Evolutionary conservation across 2,113 vertebrate species (phyloP).

Genomic region (Spermophilus dauricus): DNA sequence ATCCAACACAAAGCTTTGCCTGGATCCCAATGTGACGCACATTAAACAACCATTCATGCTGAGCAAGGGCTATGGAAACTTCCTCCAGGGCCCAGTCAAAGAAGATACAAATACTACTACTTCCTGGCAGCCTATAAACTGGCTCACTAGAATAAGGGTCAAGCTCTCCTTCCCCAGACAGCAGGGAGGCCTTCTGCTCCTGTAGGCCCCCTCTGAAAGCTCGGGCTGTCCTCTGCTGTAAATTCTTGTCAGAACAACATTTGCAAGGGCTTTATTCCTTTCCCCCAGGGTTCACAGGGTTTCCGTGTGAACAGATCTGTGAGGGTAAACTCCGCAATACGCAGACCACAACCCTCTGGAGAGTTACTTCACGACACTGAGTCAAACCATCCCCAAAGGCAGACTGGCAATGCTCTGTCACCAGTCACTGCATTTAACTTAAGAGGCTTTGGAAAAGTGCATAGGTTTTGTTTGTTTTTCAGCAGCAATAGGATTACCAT

Average conservation of each 20-base stretch:
- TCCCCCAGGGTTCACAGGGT: background rate
- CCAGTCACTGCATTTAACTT: background rate
- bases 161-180: background rate
- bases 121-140: background rate
- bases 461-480: constrained; percentile 17
- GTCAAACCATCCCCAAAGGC: background rate
- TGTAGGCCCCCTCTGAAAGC: background rate
- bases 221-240: background rate
- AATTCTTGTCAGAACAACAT: background rate
- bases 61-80: constrained; percentile 9
- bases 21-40: background rate
- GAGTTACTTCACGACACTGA: constrained; percentile 22
- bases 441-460: background rate
- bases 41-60: background rate
- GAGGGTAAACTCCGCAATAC: background rate
- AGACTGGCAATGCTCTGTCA: background rate
- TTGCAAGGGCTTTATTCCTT: background rate
- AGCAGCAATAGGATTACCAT: background rate
- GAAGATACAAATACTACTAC: background rate
- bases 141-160: background rate
- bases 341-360: background rate
- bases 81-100: background rate
- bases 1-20: background rate
- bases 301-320: background rate
- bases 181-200: constrained; percentile 11